Base-by-base conservation (phyloP, 2,113 vertebrate species). In the Chloebia gouldiae region DNA sequence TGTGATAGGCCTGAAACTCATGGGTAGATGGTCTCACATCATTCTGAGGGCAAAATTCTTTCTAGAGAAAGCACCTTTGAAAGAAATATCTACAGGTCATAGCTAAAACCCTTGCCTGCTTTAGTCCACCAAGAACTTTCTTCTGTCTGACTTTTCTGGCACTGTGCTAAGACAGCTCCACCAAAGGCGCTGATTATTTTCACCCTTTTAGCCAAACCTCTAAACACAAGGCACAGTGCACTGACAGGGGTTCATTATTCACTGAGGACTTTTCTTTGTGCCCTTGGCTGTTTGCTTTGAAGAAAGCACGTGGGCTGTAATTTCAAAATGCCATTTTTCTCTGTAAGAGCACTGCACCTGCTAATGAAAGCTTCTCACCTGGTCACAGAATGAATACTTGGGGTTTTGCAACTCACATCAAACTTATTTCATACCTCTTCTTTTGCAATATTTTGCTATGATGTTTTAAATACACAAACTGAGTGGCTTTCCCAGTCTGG, bases 1-100 rank as follows among this genome's bases (percentile, higher is more conserved):
- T 92, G 31, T 88, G 95, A 90, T 97, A 96, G 96, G 60, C 89
- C 93, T 94, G 92, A 96, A 97, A 93, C 81, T 95, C 81, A 86
- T 13, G 91, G 65, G 95, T 92, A 88, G 95, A 96, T 65, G 51
- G 61, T 57, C 49, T 91, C 66, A 5, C 40, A 93, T 89, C 31
- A 80, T 95, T 96, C 57, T 66, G 68, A 97, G 76, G 61, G 81
- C 11, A 65, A 87, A 90, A 76, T 61, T 4, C 68, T 87, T 95
- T 76, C 27, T 68, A 63, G 73, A 78, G 50, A 47, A 90, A 94
- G 77, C 37, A 27, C 35, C 19, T 59, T 64, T 69, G 64, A 75
- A 93, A 93, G 70, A 59, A 92, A 63, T 78, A 27, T 19, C 24
- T 61, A 28, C n/a, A 51, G 63, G 53, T 13, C 59, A 56, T 44